These are phyloP conservation scores for Coregonus clupeaformis DNA, from an alignment of 2,113 vertebrate species.

Conservation along the genomic window DNA sequence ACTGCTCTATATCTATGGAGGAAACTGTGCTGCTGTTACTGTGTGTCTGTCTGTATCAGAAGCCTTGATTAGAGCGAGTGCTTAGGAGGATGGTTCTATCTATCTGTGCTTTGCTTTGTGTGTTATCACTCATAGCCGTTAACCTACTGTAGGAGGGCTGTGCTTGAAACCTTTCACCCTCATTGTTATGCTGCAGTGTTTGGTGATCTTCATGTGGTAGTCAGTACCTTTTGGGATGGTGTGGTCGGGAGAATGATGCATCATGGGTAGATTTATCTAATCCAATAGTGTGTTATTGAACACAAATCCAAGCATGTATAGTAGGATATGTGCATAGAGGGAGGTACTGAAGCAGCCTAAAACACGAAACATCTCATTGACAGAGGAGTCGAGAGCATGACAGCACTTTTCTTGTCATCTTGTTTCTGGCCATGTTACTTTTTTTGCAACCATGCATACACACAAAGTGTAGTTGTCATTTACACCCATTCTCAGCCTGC, in stretches of 20 bases:
- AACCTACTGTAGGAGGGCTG: too few species aligned
- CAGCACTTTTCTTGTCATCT: slow-evolving; percentile 33
- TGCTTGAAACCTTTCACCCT: too few species aligned
- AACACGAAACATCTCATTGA: slow-evolving; percentile 61
- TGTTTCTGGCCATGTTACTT: slow-evolving; percentile 19
- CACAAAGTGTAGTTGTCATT: slow-evolving; percentile 30
- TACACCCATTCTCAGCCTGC: slow-evolving; percentile 51
- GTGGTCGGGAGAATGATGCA: too few species aligned
- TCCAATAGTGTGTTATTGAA: background rate
- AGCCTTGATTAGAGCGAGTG: background rate
- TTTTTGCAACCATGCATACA: slow-evolving; percentile 36
- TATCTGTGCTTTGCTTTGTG: background rate
- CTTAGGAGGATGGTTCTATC: background rate
- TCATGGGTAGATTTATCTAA: too few species aligned
- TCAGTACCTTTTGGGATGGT: too few species aligned
- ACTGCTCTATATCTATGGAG: background rate
- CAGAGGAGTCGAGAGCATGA: slow-evolving; percentile 60
- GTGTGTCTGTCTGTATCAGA: background rate
- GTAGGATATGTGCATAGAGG: background rate
- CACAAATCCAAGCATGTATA: background rate
- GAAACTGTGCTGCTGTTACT: background rate
- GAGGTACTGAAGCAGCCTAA: slow-evolving; percentile 30
- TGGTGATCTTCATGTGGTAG: too few species aligned
- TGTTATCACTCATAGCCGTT: too few species aligned
- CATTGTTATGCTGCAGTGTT: too few species aligned